phyloP scores from a whole-genome alignment of 2,113 vertebrate species.

The Lepisosteus oculatus region DNA sequence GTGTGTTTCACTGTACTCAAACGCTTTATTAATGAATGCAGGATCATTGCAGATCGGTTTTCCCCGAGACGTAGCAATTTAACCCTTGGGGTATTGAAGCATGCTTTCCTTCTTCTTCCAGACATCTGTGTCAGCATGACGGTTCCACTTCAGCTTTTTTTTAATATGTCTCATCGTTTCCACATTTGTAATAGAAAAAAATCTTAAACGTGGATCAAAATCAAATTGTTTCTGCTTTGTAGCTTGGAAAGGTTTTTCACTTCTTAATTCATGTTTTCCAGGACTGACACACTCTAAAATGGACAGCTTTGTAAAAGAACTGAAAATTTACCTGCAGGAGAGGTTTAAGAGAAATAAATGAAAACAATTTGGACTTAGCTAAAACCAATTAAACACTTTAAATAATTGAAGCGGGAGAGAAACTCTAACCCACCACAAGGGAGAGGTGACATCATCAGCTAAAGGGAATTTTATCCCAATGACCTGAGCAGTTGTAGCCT shows the following conservation, averaged over 20 bases:
- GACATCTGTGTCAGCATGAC: conserved; percentile 10
- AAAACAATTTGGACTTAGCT: conserved; percentile 60
- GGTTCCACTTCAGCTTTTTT: conserved; percentile 22
- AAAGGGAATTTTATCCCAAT: conserved; percentile 47
- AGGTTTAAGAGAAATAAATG: conserved; percentile 4
- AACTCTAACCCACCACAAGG: conserved; percentile 58
- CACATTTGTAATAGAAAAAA: too few species aligned
- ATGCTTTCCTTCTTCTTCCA: background rate
- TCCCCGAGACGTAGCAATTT: conserved; percentile 37
- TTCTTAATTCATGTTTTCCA: conserved; percentile 18
- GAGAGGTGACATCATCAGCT: conserved; percentile 60
- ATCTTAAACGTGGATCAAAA: too few species aligned
- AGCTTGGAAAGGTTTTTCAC: conserved; percentile 15
- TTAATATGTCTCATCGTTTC: background rate
- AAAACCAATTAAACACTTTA: conserved; percentile 65
- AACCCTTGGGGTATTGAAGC: conserved; percentile 17
- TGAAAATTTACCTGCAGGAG: background rate
- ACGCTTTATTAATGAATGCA: conserved; percentile 57
- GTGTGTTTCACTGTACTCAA: conserved; percentile 43
- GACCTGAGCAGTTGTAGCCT: conserved; percentile 51
- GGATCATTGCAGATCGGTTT: conserved; percentile 48
- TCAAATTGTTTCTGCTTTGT: conserved; percentile 51
- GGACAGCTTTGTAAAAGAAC: background rate
- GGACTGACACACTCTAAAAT: conserved; percentile 9
- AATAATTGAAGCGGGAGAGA: conserved; percentile 69